Base-by-base conservation (phyloP, 2,113 vertebrate genomes). In the Vidua macroura region DNA sequence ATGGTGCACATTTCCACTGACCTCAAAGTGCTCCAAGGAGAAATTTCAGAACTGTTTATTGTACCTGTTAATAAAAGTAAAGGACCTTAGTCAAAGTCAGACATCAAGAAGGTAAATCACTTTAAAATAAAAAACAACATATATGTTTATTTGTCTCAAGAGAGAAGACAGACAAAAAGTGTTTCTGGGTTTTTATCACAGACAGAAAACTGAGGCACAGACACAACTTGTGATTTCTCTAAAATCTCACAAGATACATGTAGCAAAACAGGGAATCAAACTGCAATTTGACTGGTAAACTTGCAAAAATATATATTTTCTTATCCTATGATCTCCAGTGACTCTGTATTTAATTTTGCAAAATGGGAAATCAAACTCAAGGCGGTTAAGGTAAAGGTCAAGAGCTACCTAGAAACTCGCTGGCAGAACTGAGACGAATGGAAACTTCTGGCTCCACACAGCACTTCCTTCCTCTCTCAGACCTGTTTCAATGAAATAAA, bases 391-490 rank as follows among this genome's bases (percentile, higher is more conserved):
- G 69, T 68, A 90, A 51, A 88, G 79, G 48, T 83, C 43, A 63
- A 64, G 35, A 22, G 41, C 94, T 77, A 92, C 86, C 72, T 31
- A 62, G 81, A 76, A 92, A 83, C 39, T 53, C 7, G 16, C 30
- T 56, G 51, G n/a, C 66, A 88, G 46, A 64, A 84, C 48, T 70
- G 66, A 95, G 68, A 52, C 20, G 1, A 90, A 76, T 73, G 37
- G 46, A 80, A 84, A 91, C 41, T 93, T 87, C 76, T 80, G 81
- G 69, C 77, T 92, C 53, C 30, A 49, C 41, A 46, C 18, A 79
- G n/a, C 44, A 68, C 46, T 93, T 79, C n/a, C 87, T 89, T 80
- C 74, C 69, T 82, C 52, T 66, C 86, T 95, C 83, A 93, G 83
- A 91, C 86, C 51, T 83, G 4, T 70, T 87, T 80, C 55, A 92